Conservation (phyloP, 1,140 invertebrate species). For the Hydropsyche tenuis region DNA sequence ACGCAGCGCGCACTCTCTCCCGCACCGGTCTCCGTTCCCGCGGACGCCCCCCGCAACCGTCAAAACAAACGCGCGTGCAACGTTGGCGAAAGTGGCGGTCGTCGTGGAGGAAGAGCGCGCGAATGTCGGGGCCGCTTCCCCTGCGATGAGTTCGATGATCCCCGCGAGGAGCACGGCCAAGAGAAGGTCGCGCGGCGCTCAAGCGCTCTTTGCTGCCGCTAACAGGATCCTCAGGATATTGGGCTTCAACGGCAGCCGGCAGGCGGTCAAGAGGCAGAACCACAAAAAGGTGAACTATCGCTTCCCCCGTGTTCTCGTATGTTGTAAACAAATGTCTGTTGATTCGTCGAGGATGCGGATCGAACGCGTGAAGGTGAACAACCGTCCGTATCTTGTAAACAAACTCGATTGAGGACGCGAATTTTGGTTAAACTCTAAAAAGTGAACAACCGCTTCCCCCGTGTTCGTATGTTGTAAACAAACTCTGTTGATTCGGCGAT, state of each 20-base stretch:
- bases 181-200: conserved; percentile 63
- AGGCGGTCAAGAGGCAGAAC: conserved; percentile 58
- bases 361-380: too few species aligned
- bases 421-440: too few species aligned
- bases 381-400: too few species aligned
- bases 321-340: too few species aligned
- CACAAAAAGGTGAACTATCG: conserved; percentile 61
- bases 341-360: too few species aligned
- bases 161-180: conserved; percentile 62
- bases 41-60: background rate
- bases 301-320: background rate
- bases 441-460: too few species aligned
- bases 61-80: conserved; percentile 12
- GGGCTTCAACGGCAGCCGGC: conserved; percentile 58
- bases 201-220: conserved; percentile 62
- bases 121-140: conserved; percentile 30
- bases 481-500: too few species aligned
- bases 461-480: too few species aligned
- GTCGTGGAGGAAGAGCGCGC: background rate
- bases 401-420: too few species aligned
- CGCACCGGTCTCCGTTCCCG: background rate
- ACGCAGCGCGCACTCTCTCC: conserved; percentile 11
- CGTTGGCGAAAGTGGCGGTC: background rate
- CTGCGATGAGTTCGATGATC: conserved; percentile 55
- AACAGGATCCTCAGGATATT: conserved; percentile 63